Base-by-base conservation (phyloP, 2,797 vertebrate species). In the Sparidentex hasta region DNA sequence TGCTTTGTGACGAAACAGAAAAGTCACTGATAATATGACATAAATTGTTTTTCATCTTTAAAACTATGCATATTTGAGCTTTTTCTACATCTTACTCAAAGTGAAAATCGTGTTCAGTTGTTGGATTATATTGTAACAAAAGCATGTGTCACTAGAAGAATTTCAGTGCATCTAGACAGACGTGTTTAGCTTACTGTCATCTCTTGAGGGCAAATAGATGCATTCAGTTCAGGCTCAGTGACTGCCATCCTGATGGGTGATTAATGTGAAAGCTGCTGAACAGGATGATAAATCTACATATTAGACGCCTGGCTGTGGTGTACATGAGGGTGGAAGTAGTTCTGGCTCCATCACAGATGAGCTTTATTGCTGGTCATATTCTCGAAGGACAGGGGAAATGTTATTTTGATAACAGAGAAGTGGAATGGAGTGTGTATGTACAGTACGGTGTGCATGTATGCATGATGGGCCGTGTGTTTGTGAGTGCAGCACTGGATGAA, bases 251-350 rank as follows among this genome's bases (percentile, higher is more conserved):
- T 78, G 88, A 86, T 83, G 80, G 71, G 68, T 90, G 90, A 93
- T 85, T 90, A 82, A 89, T 87, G 88, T 86, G 82, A 84, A 84
- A 84, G 86, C 86, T 78, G 74, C 81, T 85, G 83, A 79, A 90
- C 65, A 33, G 76, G 74, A 82, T 88, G 85, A 90, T 88, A 74
- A 86, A 94, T 91, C 87, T 92, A 86, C 83, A 88, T 86, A 90
- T 90, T 84, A 87, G 74, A 65, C 25, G 76, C 47, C 61, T 52
- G 62, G 67, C 76, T 72, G 74, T 47, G 84, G 71, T 56, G 72
- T 64, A 85, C 80, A 84, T 71, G 70, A 71, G 55, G 44, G 66
- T 81, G 82, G 77, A 81, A 80, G 77, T 54, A 68, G 63, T 64
- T 73, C 48, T 16, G 25, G 27, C 70, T 69, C 48, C 66, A 81